Evolutionary conservation across 2,888 invertebrate genomes (phyloP), one percentile per base, ranked within the genome.

Genomic region (Ptychoptera contaminata): DNA sequence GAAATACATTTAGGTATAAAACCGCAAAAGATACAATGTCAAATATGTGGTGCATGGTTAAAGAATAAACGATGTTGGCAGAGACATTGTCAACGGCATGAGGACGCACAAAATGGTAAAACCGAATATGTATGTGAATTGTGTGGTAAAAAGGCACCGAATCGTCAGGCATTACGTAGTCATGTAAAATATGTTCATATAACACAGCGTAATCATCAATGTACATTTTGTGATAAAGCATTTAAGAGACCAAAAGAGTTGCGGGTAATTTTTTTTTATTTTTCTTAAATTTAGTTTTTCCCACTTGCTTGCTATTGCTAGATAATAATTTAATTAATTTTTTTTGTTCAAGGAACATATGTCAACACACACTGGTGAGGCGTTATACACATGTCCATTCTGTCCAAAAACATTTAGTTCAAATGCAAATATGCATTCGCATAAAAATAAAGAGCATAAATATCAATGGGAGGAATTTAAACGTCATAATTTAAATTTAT

Each of bases 391-490:
- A 9, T 52, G 52, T 43, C 36, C 42, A 9, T 49, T 49, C 44
- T 52, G 52, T 45, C 39, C 47, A 12, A 49, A 49, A 48, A 50
- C 46, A 23, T 52, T 52, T 39, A 49, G 48, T 41, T 47, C 49
- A 2, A 46, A 44, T 31, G 48, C 41, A 32, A 52, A 52, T 43
- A 46, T 50, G 46, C 44, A 50, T 35, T 43, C 47, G 8, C 52
- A 52, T 42, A 39, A 45, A 2, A 52, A 52, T 35, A 48, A 50
- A 32, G 31, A 37, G 2, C 51, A 52, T 43, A 42, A 43, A 11
- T 42, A 38, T 9, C 41, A 48, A 42, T 50, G 50, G 50, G 45
- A 50, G n/a, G 45, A 43, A 10, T 40, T 37, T 3, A 32, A 40
- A 34, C 30, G n/a, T 31, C 16, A 15, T 14, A 42, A 41, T 23